Evolutionary conservation across 2,888 invertebrate genomes (phyloP), one percentile per base, ranked within the genome.

Genomic region (Drosophila mayaguana): DNA sequence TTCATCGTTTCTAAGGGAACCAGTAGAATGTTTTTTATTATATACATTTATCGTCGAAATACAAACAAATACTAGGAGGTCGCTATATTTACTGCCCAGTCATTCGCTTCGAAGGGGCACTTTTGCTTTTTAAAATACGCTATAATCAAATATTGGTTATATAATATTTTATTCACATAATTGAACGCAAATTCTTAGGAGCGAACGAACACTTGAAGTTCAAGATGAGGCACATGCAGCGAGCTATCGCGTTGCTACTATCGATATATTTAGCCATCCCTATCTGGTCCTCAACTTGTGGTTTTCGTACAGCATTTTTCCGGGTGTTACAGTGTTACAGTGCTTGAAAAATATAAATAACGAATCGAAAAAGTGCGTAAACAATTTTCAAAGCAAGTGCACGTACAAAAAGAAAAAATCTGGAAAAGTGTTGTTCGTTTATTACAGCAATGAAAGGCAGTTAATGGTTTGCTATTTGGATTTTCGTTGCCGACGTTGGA

Each of bases 271-370:
- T 50, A 60, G 63, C 77, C 78, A 78, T 74, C 77, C 77, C 78
- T 77, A 69, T 74, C 66, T 78, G 74, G 78, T 78, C 77, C 70
- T 69, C 74, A 78, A 78, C 77, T 78, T 78, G 77, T 78, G 78
- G 77, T 78, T 74, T 74, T 67, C 55, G 77, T 78, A 78, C 86
- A 88, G 88, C 88, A 88, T 88, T 87, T 87, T 85, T 82, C 80
- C 75, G 83, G 79, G 71, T 83, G 74, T 85, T 81, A 81, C 83
- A 85, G 73, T 77, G 78, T 83, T 78, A 84, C 84, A 87, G 84
- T 87, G 84, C 87, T 75, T 78, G 70, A 65, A 83, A 87, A 78
- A 75, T 75, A 80, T 72, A 76, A 81, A 68, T 75, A 80, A 67
- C 75, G 75, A 57, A 70, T 81, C 75, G 76, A 69, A 69, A 75